Evolutionary conservation across 2,113 vertebrate genomes (phyloP).

Genomic region (Tursiops truncatus): DNA sequence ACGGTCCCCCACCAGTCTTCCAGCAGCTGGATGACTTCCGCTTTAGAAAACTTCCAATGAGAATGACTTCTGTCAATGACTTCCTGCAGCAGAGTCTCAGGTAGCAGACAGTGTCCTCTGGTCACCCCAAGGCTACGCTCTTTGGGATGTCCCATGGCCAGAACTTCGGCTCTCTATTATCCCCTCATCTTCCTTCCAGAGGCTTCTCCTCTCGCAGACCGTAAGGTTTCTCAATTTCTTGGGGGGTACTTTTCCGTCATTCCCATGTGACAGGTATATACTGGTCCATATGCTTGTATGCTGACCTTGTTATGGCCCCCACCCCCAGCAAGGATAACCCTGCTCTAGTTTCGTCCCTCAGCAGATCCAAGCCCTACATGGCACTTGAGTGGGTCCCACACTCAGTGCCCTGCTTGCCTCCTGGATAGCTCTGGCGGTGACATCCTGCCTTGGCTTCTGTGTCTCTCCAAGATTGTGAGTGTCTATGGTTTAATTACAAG

Average conservation of each 20-base stretch:
- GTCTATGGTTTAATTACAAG: not conserved
- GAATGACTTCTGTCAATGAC: not conserved
- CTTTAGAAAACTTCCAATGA: not conserved
- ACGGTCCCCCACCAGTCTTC: not conserved
- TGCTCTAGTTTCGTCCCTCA: accelerated
- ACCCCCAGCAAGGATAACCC: no score
- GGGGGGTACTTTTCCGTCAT: not conserved
- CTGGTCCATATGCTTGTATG: no score
- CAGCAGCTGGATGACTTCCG: not conserved
- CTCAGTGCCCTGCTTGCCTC: not conserved
- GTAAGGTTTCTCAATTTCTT: not conserved
- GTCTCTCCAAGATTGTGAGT: not conserved
- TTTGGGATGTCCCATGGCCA: not conserved
- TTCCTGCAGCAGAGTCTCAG: not conserved
- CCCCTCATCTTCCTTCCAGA: not conserved
- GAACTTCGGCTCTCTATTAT: not conserved
- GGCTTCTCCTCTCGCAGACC: not conserved
- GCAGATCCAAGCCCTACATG: no score
- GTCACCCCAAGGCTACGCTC: not conserved
- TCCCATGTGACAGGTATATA: not conserved
- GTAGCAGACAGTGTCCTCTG: not conserved
- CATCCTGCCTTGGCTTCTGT: not conserved
- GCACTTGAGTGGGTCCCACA: accelerated
- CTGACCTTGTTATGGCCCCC: not conserved
- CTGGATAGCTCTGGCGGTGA: not conserved